These are phyloP conservation scores for Hemicordylus capensis DNA, from an alignment of 2,113 vertebrate species.

Conservation along the genomic window DNA sequence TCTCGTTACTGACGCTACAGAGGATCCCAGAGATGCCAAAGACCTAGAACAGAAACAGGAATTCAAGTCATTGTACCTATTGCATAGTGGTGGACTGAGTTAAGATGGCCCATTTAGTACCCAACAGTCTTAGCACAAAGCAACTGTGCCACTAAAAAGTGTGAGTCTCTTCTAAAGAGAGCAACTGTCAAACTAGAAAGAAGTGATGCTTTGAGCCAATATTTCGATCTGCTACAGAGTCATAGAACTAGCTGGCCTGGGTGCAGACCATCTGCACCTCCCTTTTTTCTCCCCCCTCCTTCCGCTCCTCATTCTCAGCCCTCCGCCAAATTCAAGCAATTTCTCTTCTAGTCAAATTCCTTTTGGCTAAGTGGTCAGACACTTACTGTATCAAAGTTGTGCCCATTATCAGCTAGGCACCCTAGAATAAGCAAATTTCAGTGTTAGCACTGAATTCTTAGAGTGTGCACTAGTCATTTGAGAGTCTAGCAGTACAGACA, in stretches of 20 bases:
- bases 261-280: no score
- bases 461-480: not conserved
- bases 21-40: slow-evolving; percentile 71
- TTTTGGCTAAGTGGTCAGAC: not conserved
- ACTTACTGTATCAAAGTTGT: not conserved
- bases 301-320: not conserved
- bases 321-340: no score
- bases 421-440: not conserved
- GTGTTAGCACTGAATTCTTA: not conserved
- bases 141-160: not conserved
- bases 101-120: not conserved
- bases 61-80: not conserved
- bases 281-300: not conserved
- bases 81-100: not conserved
- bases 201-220: not conserved
- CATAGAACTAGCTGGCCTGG: not conserved
- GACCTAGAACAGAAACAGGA: slow-evolving; percentile 74
- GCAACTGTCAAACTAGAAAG: no score
- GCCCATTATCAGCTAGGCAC: no score
- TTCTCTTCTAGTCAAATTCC: not conserved
- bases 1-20: slow-evolving; percentile 77
- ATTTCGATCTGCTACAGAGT: not conserved
- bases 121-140: not conserved
- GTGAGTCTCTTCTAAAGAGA: not conserved
- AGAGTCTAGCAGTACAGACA: not conserved